phyloP scores from a whole-genome alignment of 2,888 invertebrate species.

The Sminthurides aquaticus region DNA sequence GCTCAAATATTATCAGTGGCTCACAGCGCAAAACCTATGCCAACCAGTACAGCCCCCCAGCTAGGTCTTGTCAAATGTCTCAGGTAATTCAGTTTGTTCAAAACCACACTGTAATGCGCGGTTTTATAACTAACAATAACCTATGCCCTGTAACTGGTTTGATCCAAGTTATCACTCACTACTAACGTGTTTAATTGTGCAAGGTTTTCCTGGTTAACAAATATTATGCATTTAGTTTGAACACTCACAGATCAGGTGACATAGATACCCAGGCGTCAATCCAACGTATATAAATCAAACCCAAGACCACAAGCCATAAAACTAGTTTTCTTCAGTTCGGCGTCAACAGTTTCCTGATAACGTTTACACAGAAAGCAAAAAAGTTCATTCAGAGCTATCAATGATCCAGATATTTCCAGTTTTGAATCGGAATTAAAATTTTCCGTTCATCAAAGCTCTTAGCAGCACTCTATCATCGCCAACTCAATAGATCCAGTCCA shows the following conservation, averaged over 20 bases:
- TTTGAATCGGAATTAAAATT: conserved; percentile 1
- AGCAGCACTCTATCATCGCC: too few relatives aligned
- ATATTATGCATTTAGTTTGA: too few relatives aligned
- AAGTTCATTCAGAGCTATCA: not conserved
- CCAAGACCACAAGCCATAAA: not conserved
- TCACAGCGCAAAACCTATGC: conserved; percentile 36
- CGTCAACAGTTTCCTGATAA: not conserved
- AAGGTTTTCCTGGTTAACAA: too few relatives aligned
- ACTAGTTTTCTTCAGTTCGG: not conserved
- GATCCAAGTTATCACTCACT: too few relatives aligned
- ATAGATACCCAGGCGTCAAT: too few relatives aligned
- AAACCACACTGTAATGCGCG: conserved; percentile 4
- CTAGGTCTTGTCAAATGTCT: conserved; percentile 77
- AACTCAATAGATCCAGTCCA: not conserved
- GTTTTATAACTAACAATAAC: too few relatives aligned
- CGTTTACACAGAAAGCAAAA: too few relatives aligned
- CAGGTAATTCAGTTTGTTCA: conserved; percentile 51
- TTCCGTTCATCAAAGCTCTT: conserved; percentile 1
- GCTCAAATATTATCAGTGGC: conserved; percentile 44
- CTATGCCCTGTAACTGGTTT: too few relatives aligned
- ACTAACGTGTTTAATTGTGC: too few relatives aligned
- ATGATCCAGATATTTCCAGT: conserved; percentile 7
- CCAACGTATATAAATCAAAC: too few relatives aligned
- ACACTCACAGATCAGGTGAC: not conserved
- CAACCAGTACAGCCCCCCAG: conserved; percentile 35